Base-by-base conservation (phyloP, 2,888 invertebrate species). In the Ischnura elegans region DNA sequence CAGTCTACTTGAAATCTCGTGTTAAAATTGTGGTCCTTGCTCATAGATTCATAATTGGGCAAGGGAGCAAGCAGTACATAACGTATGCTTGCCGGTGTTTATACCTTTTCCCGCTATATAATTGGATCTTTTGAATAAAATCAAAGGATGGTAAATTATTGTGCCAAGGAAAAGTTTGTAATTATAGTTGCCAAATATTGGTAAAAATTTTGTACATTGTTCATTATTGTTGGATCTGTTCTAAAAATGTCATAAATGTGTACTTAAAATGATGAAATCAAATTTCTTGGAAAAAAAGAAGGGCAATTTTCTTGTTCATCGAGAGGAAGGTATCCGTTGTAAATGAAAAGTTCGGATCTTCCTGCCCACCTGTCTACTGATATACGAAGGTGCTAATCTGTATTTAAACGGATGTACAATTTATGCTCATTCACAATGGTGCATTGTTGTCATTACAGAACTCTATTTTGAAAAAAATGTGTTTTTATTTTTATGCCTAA, bases 341-440 rank as follows among this genome's bases (percentile, higher is more conserved):
- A 36, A 61, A 51, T 3, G 61, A 61, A 61, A 90, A 86, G 43
- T 46, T 46, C 43, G 61, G 43, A 61, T 66, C 86, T 86, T 86
- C 61, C 61, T 61, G 90, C 90, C 90, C 90, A 90, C 90, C 90
- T 90, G 90, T 90, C 61, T 66, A 90, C 61, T 90, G 90, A 66
- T 90, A 66, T 43, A 90, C 45, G 90, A 90, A 55, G 90, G 90
- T 90, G 90, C 90, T 90, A 90, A 90, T 90, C 87, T 66, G 66
- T 90, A 90, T 90, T 90, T 90, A 90, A 90, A 61, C 55, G 90
- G 61, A 90, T 90, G 90, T 90, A 43, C 90, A 61, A 90, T 90
- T 90, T 90, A 90, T 61, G 90, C 43, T 90, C 90, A 61, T 90
- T 61, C 90, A 90, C 36, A 90, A 43, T 61, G 90, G 90, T 90